Percentiles rank a stretch among this genome's conserved stretches.
Evolutionary conservation across 2,113 vertebrate genomes (phyloP).

Genomic region (Regulus satrapa): DNA sequence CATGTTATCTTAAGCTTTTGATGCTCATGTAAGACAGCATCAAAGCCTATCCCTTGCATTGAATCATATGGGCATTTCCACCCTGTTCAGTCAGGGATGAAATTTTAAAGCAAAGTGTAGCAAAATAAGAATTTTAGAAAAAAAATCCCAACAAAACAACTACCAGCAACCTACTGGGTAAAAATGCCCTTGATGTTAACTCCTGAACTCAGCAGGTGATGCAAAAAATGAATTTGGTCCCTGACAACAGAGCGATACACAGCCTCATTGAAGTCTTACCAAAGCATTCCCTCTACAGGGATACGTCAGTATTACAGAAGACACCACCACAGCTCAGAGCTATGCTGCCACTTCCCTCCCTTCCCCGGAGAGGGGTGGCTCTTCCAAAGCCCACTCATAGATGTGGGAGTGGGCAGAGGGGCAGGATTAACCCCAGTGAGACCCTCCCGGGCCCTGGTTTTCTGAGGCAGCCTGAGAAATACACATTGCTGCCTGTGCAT

Average conservation of each 20-base stretch:
- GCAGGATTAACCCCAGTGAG: background rate
- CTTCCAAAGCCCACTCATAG: background rate
- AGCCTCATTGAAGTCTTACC: conserved; percentile 33
- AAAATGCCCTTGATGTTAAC: background rate
- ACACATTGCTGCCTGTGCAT: fast-evolving
- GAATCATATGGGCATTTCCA: background rate
- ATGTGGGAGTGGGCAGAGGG: background rate
- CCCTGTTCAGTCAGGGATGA: background rate
- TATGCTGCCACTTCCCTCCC: background rate
- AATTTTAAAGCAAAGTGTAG: background rate
- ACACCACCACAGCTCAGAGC: background rate
- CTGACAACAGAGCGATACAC: background rate
- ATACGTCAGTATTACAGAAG: conserved; percentile 31
- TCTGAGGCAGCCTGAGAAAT: background rate
- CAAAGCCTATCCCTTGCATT: background rate
- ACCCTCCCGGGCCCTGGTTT: background rate
- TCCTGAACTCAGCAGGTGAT: background rate
- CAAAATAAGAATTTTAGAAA: background rate
- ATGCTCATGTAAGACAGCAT: conserved; percentile 25
- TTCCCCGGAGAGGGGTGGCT: background rate
- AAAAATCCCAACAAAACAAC: background rate
- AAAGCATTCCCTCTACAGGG: conserved; percentile 67
- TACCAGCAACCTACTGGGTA: background rate
- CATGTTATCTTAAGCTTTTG: conserved; percentile 35
- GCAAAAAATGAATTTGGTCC: background rate